phyloP scores from a whole-genome alignment of 2,113 vertebrate genomes.

The Vulpes lagopus region DNA sequence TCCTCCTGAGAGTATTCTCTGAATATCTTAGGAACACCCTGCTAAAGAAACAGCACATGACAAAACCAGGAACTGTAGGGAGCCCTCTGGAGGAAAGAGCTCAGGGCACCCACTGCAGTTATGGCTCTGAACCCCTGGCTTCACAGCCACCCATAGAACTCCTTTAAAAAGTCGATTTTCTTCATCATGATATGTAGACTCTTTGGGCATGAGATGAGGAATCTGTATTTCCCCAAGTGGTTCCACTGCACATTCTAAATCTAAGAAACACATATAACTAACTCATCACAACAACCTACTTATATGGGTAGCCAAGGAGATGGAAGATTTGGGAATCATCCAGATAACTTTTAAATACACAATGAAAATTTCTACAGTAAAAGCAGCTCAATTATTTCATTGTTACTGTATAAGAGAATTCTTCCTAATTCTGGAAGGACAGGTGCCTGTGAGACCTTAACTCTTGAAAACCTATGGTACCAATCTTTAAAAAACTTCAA shows the following conservation, averaged over 20 bases:
- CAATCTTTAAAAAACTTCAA: neutral
- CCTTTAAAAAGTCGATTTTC: neutral
- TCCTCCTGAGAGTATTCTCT: neutral
- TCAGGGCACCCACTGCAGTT: neutral
- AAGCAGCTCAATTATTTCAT: neutral
- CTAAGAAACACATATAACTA: conserved; percentile 1
- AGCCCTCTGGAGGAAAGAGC: neutral
- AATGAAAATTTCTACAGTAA: conserved; percentile 30
- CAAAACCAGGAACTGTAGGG: neutral
- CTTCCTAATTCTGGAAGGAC: conserved; percentile 12
- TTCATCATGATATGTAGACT: neutral
- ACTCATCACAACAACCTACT: conserved; percentile 3
- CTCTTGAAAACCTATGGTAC: neutral
- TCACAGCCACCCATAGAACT: neutral
- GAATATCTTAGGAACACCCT: neutral
- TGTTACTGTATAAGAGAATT: neutral
- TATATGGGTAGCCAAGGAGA: conserved; percentile 8
- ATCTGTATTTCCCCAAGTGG: conserved; percentile 17
- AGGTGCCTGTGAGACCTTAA: neutral
- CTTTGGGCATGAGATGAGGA: neutral
- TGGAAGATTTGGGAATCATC: neutral
- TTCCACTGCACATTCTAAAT: neutral
- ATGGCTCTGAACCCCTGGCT: neutral
- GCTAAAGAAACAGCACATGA: neutral
- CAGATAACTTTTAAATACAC: conserved; percentile 53